Evolutionary conservation across 2,797 vertebrate genomes (phyloP).

Genomic region (Rhynchotus rufescens): DNA sequence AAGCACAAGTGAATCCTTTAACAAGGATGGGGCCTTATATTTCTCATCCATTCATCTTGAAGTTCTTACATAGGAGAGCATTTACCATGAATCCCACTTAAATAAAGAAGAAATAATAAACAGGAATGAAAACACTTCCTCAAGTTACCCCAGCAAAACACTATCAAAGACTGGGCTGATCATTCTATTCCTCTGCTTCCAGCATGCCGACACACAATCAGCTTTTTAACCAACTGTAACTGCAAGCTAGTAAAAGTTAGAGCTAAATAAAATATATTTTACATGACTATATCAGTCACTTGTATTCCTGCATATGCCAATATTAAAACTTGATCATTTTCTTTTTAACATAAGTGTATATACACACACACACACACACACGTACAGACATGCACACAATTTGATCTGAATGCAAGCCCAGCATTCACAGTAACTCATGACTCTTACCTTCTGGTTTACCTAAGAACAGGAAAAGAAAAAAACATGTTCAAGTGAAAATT

Average conservation of each 20-base stretch:
- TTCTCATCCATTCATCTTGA: not conserved
- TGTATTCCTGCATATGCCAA: not conserved
- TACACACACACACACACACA: not conserved
- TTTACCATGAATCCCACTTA: not conserved
- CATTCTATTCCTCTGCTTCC: not conserved
- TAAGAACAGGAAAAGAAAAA: conserved; percentile 54
- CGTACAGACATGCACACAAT: not conserved
- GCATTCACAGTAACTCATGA: not conserved
- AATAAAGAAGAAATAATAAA: not conserved
- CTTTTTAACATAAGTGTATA: not conserved
- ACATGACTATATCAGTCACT: not conserved
- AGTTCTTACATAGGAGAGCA: not conserved
- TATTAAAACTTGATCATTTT: not conserved
- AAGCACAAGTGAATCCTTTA: not conserved
- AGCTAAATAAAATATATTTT: not conserved
- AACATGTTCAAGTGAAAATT: conserved; percentile 27
- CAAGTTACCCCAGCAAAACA: not conserved
- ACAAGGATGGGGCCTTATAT: not conserved
- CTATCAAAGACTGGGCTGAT: not conserved
- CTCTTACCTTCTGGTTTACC: conserved; percentile 81
- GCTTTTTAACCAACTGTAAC: not conserved
- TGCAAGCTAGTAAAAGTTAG: not conserved
- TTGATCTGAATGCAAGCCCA: conserved; percentile 15
- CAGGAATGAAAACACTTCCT: not conserved
- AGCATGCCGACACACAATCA: not conserved